These are phyloP conservation scores for Rhyacichthys aspro DNA, from an alignment of 2,797 vertebrate genomes.

Conservation along the genomic window DNA sequence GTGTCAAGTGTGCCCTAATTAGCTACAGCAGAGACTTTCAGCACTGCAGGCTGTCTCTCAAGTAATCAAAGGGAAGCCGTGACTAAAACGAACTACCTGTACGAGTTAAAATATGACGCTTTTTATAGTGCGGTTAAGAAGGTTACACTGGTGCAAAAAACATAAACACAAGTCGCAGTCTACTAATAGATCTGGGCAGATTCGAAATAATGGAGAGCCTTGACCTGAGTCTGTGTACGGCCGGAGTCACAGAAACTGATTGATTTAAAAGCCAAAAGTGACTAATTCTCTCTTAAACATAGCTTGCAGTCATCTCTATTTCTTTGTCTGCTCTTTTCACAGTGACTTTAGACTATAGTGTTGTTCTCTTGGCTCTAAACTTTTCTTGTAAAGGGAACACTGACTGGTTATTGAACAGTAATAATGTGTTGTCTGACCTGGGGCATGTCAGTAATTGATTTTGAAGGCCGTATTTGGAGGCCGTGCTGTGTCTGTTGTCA, in stretches of 20 bases:
- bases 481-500: constrained; percentile 48
- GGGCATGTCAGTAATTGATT: constrained; percentile 77
- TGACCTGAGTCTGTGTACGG: constrained; percentile 1
- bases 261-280: too few species aligned
- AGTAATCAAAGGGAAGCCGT: constrained; percentile 26
- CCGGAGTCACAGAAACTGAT: too few species aligned
- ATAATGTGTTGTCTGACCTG: constrained; percentile 76
- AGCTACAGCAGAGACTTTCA: constrained; percentile 48
- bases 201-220: constrained; percentile 30
- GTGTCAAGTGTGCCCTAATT: constrained; percentile 64
- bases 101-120: constrained; percentile 24
- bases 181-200: constrained; percentile 37
- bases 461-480: constrained; percentile 66
- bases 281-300: background rate
- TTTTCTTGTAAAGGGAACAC: constrained; percentile 67
- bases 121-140: constrained; percentile 34
- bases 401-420: constrained; percentile 75
- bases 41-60: constrained; percentile 35
- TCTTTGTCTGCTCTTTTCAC: constrained; percentile 56
- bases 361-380: constrained; percentile 55
- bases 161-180: constrained; percentile 31
- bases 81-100: constrained; percentile 33
- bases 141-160: constrained; percentile 8
- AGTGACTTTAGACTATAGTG: constrained; percentile 66
- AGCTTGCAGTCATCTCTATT: constrained; percentile 32